phyloP scores from a whole-genome alignment of 2,888 invertebrate species.

The Linyphia triangularis region DNA sequence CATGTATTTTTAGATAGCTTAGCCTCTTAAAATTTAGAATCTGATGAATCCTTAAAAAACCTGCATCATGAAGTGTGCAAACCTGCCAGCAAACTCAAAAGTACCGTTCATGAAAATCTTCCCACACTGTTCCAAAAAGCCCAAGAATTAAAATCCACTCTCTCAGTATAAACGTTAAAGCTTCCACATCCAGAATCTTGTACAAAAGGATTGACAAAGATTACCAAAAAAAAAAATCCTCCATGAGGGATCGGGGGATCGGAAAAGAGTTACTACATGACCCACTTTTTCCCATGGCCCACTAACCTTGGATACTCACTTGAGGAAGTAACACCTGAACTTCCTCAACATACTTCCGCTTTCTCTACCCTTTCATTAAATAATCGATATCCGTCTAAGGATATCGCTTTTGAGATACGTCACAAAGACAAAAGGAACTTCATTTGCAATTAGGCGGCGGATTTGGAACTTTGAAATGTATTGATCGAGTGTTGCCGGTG shows the following conservation, averaged over 20 bases:
- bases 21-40: too few relatives aligned
- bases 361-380: constrained; percentile 44
- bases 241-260: constrained; percentile 4
- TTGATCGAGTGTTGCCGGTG: neutral
- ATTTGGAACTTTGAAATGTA: neutral
- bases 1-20: too few relatives aligned
- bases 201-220: neutral
- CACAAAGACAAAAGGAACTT: constrained; percentile 1
- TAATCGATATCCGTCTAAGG: constrained; percentile 21
- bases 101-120: neutral
- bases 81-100: neutral
- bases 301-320: constrained; percentile 65
- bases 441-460: constrained; percentile 32
- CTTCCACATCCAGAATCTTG: neutral
- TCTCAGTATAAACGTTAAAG: too few relatives aligned
- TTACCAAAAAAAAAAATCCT: too few relatives aligned
- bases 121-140: too few relatives aligned
- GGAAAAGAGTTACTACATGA: constrained; percentile 35
- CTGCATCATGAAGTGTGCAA: too few relatives aligned
- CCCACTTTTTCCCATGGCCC: constrained; percentile 71
- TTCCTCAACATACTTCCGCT: neutral
- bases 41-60: too few relatives aligned
- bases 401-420: neutral
- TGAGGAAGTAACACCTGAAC: constrained; percentile 56
- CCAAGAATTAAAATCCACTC: neutral